Percentiles rank a stretch among this genome's conserved stretches.
Evolutionary conservation across 2,797 vertebrate genomes (phyloP).

Genomic region (Chloroceryle amazona): DNA sequence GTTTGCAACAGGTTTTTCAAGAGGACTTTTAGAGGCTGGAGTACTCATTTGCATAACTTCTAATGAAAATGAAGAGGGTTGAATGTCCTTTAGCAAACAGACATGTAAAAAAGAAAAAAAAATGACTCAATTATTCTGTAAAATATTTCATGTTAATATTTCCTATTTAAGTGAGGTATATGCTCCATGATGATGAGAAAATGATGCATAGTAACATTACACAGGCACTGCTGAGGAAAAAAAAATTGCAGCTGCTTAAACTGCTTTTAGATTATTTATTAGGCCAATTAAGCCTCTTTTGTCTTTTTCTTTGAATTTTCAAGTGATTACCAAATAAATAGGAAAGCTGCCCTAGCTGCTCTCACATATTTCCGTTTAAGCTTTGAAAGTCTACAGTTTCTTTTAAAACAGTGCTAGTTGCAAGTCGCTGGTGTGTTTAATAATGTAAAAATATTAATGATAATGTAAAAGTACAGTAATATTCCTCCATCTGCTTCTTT

Average conservation of each 20-base stretch:
- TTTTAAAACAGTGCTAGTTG: not conserved
- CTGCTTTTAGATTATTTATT: not conserved
- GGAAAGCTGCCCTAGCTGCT: not conserved
- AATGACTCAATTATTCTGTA: not conserved
- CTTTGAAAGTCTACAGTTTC: not conserved
- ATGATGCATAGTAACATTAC: not conserved
- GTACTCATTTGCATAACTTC: not conserved
- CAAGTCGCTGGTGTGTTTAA: not conserved
- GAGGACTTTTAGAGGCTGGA: not conserved
- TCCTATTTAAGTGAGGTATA: not conserved
- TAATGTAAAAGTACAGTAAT: not conserved
- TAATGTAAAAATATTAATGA: not conserved
- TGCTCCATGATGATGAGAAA: not conserved
- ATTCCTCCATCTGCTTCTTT: not conserved
- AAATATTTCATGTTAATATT: not conserved
- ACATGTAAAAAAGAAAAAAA: accelerated
- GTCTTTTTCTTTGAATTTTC: not conserved
- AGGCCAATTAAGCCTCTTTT: not conserved
- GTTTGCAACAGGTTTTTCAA: not conserved
- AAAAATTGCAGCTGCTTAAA: not conserved
- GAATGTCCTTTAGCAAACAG: not conserved
- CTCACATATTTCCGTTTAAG: not conserved
- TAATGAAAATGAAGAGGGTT: not conserved
- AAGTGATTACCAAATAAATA: not conserved
- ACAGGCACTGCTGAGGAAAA: not conserved